Conservation (phyloP, 2,113 vertebrate species). For the Zeus faber region DNA sequence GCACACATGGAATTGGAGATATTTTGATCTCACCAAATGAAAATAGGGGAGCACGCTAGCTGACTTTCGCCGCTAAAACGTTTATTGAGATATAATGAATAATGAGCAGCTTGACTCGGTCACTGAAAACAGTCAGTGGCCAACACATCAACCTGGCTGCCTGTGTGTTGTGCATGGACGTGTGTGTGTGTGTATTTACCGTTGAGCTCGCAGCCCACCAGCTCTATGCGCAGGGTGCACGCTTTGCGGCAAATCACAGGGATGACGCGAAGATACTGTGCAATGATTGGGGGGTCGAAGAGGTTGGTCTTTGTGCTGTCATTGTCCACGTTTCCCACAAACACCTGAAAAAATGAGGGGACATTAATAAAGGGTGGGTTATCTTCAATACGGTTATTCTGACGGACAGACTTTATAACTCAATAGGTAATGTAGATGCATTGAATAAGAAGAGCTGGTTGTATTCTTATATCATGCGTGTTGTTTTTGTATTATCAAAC, state of each 20-base stretch:
- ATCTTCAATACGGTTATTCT: too few species aligned
- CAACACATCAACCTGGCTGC: too few species aligned
- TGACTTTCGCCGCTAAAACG: too few species aligned
- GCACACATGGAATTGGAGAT: background rate
- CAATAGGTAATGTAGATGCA: too few species aligned
- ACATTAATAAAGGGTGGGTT: background rate
- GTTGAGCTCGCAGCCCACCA: conserved; percentile 92
- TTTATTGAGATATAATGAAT: background rate
- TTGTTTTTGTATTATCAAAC: too few species aligned
- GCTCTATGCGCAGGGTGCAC: conserved; percentile 93
- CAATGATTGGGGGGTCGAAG: conserved; percentile 82
- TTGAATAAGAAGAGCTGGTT: too few species aligned
- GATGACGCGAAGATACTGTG: conserved; percentile 85
- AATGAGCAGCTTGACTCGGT: conserved; percentile 12
- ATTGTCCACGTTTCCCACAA: conserved; percentile 84
- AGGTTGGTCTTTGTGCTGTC: conserved; percentile 79
- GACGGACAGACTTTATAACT: too few species aligned
- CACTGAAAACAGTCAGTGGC: background rate
- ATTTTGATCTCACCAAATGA: too few species aligned
- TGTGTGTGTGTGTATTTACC: conserved; percentile 73
- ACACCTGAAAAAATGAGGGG: conserved; percentile 71
- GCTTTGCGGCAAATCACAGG: conserved; percentile 80
- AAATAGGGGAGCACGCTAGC: too few species aligned
- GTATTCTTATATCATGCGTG: too few species aligned
- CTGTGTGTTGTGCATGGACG: background rate